phyloP scores from a whole-genome alignment of 2,113 vertebrate species.

The Chionodraco myersi region DNA sequence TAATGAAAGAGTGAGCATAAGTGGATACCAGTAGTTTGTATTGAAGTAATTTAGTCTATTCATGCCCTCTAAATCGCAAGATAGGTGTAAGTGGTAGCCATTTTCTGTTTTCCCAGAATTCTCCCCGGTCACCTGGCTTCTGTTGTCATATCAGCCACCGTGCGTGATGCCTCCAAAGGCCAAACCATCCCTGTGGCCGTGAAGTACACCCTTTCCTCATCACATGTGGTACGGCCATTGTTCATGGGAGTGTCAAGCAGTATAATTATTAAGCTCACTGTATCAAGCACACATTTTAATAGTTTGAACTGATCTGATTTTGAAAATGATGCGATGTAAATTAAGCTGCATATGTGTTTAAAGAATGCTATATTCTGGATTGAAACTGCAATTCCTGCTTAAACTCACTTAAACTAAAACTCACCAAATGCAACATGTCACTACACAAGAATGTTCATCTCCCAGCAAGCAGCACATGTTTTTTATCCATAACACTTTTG shows the following conservation, averaged over 20 bases:
- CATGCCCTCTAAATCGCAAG: background rate
- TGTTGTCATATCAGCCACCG: conserved; percentile 82
- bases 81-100: background rate
- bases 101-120: conserved; percentile 51
- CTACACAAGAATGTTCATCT: background rate
- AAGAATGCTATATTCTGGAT: background rate
- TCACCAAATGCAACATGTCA: background rate
- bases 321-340: too few relatives aligned
- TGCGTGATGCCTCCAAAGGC: conserved; percentile 71
- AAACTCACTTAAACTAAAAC: background rate
- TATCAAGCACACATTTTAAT: background rate
- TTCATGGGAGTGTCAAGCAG: background rate
- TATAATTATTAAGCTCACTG: background rate
- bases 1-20: background rate
- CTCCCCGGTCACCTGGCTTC: conserved; percentile 71
- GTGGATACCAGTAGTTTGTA: background rate
- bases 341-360: background rate
- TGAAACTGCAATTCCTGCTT: conserved; percentile 8
- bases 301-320: background rate
- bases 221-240: conserved; percentile 49
- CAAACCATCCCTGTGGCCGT: conserved; percentile 79
- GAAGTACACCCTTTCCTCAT: conserved; percentile 80
- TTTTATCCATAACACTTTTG: conserved; percentile 20
- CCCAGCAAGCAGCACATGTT: background rate
- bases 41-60: background rate